A percentile compares a stretch with the other conserved stretches of the same genome.
Conservation (phyloP, 2,797 vertebrate genomes). For the Telmatherina bonti region DNA sequence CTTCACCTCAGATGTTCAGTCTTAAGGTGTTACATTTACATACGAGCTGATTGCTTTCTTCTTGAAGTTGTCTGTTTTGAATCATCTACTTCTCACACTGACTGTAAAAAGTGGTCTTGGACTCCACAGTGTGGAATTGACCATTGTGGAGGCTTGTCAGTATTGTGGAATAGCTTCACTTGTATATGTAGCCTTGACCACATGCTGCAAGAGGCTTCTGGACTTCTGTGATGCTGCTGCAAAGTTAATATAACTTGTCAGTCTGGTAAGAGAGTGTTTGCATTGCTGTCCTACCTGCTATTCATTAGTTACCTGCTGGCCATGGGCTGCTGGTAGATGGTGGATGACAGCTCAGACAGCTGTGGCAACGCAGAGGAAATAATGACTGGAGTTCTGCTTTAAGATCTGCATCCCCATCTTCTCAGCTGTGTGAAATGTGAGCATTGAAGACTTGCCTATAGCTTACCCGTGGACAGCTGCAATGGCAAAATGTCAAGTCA, state of each 20-base stretch:
- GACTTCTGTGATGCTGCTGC: slow-evolving; percentile 34
- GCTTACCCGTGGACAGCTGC: neutral
- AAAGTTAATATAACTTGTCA: slow-evolving; percentile 56
- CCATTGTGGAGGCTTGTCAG: neutral
- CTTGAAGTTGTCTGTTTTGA: too few relatives aligned
- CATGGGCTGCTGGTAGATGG: slow-evolving; percentile 30
- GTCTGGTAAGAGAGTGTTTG: slow-evolving; percentile 22
- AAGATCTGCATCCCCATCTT: slow-evolving; percentile 30
- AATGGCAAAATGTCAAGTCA: neutral
- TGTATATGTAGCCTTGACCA: slow-evolving; percentile 38
- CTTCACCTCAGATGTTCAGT: neutral
- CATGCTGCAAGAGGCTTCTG: slow-evolving; percentile 8
- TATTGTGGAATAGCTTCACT: neutral
- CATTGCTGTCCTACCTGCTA: slow-evolving; percentile 40
- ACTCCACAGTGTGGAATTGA: slow-evolving; percentile 3
- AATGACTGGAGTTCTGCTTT: slow-evolving; percentile 20
- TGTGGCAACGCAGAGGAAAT: slow-evolving; percentile 24
- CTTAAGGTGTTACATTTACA: neutral
- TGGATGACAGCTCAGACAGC: slow-evolving; percentile 52
- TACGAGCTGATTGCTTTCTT: neutral
- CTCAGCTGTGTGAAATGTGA: slow-evolving; percentile 14
- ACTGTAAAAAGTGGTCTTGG: neutral
- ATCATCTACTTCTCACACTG: too few relatives aligned
- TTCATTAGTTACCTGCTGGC: slow-evolving; percentile 63
- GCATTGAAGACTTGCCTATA: neutral